These are phyloP conservation scores for Drosophila anomalata DNA, from an alignment of 2,888 invertebrate genomes.

Conservation along the genomic window DNA sequence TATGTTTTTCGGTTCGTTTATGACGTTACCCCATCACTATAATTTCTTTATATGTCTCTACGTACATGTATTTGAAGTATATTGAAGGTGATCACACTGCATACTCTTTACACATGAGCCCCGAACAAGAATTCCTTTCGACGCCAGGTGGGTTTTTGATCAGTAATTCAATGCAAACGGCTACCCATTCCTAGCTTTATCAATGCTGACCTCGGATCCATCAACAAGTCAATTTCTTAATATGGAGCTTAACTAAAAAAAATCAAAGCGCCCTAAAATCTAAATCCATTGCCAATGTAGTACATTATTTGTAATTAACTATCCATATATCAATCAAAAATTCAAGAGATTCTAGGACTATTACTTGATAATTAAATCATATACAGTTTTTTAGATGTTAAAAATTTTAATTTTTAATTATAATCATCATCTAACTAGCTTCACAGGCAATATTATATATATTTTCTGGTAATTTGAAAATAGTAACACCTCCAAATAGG, in stretches of 20 bases:
- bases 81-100: constrained; percentile 70
- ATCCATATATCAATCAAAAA: constrained; percentile 4
- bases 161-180: constrained; percentile 22
- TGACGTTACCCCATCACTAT: constrained; percentile 21
- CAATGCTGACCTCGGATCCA: constrained; percentile 18
- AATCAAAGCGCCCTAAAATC: constrained; percentile 8
- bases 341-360: background rate
- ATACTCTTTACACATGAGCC: constrained; percentile 62
- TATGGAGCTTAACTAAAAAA: constrained; percentile 13
- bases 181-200: constrained; percentile 37
- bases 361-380: too few relatives aligned
- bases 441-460: background rate
- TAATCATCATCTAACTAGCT: background rate
- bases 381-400: background rate
- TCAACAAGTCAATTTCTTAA: constrained; percentile 7
- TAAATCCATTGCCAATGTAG: constrained; percentile 21
- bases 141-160: constrained; percentile 62
- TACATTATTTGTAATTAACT: constrained; percentile 1
- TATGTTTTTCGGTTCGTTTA: constrained; percentile 22
- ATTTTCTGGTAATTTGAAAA: background rate
- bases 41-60: constrained; percentile 37
- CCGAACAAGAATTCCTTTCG: constrained; percentile 59
- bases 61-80: constrained; percentile 53
- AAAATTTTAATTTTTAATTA: background rate
- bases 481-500: background rate